Conservation (phyloP, 2,113 vertebrate species). For the Cryptomyrus ogoouensis region DNA sequence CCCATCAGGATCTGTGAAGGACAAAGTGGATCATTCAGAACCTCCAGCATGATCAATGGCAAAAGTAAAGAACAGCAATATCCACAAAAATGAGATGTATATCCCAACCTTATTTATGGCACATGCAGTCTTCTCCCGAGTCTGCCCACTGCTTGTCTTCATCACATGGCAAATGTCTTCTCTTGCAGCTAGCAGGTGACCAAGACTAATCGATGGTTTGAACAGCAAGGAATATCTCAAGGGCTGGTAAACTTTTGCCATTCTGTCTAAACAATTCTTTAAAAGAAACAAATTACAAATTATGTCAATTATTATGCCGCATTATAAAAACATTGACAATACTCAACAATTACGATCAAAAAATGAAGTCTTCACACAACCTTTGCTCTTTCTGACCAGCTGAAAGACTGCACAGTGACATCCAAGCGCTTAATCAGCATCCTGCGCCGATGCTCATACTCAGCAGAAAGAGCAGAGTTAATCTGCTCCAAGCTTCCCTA, state of each 20-base stretch:
- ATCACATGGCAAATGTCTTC: constrained; percentile 84
- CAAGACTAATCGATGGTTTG: constrained; percentile 65
- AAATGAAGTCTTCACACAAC: constrained; percentile 38
- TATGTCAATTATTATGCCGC: neutral
- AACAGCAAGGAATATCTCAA: constrained; percentile 71
- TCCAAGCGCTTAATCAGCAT: constrained; percentile 95
- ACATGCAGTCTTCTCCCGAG: constrained; percentile 73
- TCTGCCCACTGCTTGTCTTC: constrained; percentile 85
- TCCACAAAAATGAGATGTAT: neutral
- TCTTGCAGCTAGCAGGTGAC: constrained; percentile 81
- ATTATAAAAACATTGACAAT: neutral
- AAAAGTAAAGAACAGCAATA: neutral
- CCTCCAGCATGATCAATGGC: neutral
- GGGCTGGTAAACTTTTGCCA: constrained; percentile 87
- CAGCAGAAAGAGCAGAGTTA: constrained; percentile 68
- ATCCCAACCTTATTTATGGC: constrained; percentile 82
- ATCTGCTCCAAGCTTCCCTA: constrained; percentile 77
- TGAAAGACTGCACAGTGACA: constrained; percentile 92
- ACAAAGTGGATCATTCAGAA: constrained; percentile 8
- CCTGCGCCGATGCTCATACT: constrained; percentile 86
- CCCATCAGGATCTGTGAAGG: constrained; percentile 82
- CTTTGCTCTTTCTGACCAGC: constrained; percentile 95
- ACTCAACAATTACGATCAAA: neutral
- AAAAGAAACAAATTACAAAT: neutral
- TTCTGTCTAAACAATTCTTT: constrained; percentile 78